phyloP scores from a whole-genome alignment of 2,113 vertebrate species.

The Larimichthys polyactis region DNA sequence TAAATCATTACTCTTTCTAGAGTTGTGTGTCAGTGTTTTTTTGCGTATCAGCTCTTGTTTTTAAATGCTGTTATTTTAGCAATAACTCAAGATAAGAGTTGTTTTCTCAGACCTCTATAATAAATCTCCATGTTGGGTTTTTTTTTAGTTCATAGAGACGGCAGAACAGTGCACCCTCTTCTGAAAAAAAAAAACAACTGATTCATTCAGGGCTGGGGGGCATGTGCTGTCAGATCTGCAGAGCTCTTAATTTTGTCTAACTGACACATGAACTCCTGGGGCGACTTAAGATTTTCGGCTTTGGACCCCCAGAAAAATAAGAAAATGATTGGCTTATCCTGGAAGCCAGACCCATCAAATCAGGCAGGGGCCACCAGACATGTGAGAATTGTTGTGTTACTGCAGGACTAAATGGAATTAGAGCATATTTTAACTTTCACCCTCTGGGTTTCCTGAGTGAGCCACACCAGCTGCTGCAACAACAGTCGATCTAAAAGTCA shows the following conservation, averaged over 20 bases:
- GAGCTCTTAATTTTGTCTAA: slow-evolving; percentile 48
- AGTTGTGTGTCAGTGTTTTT: slow-evolving; percentile 4
- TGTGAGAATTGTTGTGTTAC: slow-evolving; percentile 2
- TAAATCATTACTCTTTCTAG: background rate
- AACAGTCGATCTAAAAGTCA: background rate
- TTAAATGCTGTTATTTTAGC: slow-evolving; percentile 13
- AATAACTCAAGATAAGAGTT: slow-evolving; percentile 27
- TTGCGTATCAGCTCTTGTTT: background rate
- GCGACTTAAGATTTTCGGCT: slow-evolving; percentile 15
- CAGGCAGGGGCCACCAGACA: background rate
- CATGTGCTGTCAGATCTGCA: slow-evolving; percentile 26
- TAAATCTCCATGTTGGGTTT: slow-evolving; percentile 48
- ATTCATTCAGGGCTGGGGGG: slow-evolving; percentile 48
- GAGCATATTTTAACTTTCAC: slow-evolving; percentile 28
- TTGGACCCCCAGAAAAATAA: slow-evolving; percentile 2
- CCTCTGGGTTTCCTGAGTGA: background rate
- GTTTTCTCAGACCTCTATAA: slow-evolving; percentile 27
- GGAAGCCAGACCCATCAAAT: background rate
- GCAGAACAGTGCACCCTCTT: background rate
- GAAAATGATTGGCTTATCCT: slow-evolving; percentile 14
- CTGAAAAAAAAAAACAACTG: slow-evolving; percentile 5
- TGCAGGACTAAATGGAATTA: slow-evolving; percentile 12
- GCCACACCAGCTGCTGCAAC: background rate
- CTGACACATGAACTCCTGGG: slow-evolving; percentile 31
- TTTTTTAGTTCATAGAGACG: slow-evolving; percentile 25